phyloP scores from a whole-genome alignment of 2,797 vertebrate species.

The Bovichtus variegatus region DNA sequence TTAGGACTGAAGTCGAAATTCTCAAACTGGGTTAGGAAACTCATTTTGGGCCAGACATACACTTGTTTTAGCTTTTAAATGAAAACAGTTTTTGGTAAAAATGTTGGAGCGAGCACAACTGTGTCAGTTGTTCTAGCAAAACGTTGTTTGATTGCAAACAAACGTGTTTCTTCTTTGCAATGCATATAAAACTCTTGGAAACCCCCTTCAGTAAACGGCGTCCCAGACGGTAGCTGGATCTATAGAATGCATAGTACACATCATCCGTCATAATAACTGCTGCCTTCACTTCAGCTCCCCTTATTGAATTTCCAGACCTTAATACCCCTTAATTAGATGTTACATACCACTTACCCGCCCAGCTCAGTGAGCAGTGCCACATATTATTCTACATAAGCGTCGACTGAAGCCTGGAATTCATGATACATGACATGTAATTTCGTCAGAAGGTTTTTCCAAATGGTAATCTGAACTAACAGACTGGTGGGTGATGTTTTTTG shows the following conservation, averaged over 20 bases:
- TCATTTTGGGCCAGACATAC: not conserved
- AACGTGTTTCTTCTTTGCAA: too few relatives aligned
- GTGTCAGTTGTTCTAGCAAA: not conserved
- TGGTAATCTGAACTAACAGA: not conserved
- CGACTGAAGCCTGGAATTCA: slow-evolving; percentile 2
- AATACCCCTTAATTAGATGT: slow-evolving; percentile 56
- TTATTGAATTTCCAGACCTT: slow-evolving; percentile 48
- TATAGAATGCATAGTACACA: not conserved
- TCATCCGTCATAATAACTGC: slow-evolving; percentile 40
- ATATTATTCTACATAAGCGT: not conserved
- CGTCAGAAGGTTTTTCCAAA: not conserved
- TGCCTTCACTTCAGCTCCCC: slow-evolving; percentile 35
- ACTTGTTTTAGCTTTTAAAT: not conserved
- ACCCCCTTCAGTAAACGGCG: not conserved
- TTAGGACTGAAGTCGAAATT: not conserved
- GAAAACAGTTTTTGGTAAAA: not conserved
- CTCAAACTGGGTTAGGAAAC: not conserved
- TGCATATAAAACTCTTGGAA: not conserved
- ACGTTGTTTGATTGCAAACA: not conserved
- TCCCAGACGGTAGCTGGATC: not conserved
- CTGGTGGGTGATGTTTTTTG: not conserved
- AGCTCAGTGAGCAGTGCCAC: slow-evolving; percentile 19
- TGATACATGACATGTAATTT: slow-evolving; percentile 17
- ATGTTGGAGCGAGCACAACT: not conserved
- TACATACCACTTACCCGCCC: slow-evolving; percentile 12